Evolutionary conservation across 2,113 vertebrate genomes (phyloP).

Genomic region (Pogona vitticeps): DNA sequence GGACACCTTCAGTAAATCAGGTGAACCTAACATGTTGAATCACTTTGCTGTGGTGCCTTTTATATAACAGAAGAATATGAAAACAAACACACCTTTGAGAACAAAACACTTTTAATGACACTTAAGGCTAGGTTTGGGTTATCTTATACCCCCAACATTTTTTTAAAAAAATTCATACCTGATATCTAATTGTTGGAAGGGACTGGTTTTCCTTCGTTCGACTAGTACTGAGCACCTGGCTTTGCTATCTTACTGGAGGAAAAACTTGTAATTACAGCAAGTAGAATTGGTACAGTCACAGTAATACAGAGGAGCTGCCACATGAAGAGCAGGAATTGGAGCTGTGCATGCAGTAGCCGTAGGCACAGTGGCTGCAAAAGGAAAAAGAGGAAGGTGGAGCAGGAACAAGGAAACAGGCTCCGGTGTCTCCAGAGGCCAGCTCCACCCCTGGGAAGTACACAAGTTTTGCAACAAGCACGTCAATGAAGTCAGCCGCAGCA

Average conservation of each 20-base stretch:
- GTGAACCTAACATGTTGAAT: too few species aligned
- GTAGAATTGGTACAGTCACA: not conserved
- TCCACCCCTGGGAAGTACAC: slow-evolving; percentile 32
- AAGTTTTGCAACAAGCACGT: not conserved
- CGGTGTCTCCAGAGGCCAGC: not conserved
- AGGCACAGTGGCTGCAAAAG: slow-evolving; percentile 1
- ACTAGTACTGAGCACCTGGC: not conserved
- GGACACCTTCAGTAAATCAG: not conserved
- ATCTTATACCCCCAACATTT: slow-evolving; percentile 12
- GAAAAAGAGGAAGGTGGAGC: not conserved
- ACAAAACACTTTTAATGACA: slow-evolving; percentile 31
- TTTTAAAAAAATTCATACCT: slow-evolving; percentile 10
- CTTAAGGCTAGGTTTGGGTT: slow-evolving; percentile 20
- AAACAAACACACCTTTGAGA: slow-evolving; percentile 6
- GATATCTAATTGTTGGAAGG: slow-evolving; percentile 8
- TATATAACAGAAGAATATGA: not conserved
- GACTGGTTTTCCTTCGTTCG: slow-evolving; percentile 26
- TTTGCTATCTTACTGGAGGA: not conserved
- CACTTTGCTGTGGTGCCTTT: too few species aligned
- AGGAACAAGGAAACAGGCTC: not conserved
- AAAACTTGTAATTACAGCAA: not conserved
- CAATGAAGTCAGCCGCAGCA: slow-evolving; percentile 15
- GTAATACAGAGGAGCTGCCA: slow-evolving; percentile 12
- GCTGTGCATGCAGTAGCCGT: not conserved
- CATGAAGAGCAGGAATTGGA: slow-evolving; percentile 17